phyloP scores from a whole-genome alignment of 2,797 vertebrate genomes.

The Leucoraja ocellata region DNA sequence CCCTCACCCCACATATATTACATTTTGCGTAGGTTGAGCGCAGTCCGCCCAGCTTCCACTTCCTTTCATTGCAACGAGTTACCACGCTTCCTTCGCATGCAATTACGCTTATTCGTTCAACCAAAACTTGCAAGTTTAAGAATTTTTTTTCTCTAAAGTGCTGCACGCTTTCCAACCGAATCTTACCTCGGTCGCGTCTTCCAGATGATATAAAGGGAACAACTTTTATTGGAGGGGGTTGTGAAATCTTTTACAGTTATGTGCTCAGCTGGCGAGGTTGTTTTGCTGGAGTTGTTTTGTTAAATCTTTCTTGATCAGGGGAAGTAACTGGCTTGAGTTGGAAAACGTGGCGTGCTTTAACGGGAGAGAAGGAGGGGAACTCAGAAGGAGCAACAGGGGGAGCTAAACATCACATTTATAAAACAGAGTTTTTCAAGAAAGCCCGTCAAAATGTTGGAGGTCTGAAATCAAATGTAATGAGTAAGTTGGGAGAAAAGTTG shows the following conservation, averaged over 20 bases:
- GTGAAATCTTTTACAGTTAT: neutral
- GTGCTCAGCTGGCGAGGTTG: neutral
- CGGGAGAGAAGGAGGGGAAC: neutral
- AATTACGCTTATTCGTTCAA: neutral
- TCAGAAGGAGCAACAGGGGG: neutral
- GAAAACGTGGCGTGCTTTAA: neutral
- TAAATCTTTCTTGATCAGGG: neutral
- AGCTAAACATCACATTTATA: neutral
- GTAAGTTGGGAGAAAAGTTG: neutral
- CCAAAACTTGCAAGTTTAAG: neutral
- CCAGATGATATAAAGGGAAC: neutral
- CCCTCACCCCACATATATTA: neutral
- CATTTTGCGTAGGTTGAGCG: neutral
- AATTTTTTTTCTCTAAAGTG: neutral
- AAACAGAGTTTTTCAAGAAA: neutral
- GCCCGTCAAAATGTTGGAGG: neutral
- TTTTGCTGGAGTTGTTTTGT: neutral
- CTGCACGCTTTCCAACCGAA: neutral
- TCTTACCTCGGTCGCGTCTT: neutral
- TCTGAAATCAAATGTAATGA: neutral
- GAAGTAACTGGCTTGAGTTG: neutral
- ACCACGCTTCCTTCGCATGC: neutral
- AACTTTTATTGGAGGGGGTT: neutral
- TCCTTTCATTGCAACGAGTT: neutral
- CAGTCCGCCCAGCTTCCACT: neutral